A percentile compares a stretch with the other conserved stretches of the same genome.
phyloP scores from a whole-genome alignment of 2,797 vertebrate species.

The Sorex maritimensis region DNA sequence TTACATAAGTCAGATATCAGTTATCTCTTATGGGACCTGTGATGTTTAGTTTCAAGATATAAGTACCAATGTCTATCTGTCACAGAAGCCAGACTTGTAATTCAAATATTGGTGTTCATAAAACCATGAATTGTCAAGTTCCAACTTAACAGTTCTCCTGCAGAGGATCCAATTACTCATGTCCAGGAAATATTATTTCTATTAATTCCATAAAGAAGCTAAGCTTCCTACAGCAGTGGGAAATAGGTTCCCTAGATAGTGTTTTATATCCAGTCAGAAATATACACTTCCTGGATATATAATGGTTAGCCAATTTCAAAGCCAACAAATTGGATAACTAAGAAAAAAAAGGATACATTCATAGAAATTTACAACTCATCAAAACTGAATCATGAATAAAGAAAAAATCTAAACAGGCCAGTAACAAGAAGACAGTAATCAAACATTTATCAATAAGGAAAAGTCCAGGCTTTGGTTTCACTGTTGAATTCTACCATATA shows the following conservation, averaged over 20 bases:
- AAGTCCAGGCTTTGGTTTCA: not conserved
- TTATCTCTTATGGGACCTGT: not conserved
- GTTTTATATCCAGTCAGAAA: slow-evolving; percentile 44
- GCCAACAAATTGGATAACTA: not conserved
- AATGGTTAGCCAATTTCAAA: not conserved
- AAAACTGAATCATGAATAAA: not conserved
- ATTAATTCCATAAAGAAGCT: not conserved
- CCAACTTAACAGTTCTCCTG: not conserved
- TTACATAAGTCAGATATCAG: not conserved
- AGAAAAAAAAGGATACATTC: not conserved
- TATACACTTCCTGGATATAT: not conserved
- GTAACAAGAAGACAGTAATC: not conserved
- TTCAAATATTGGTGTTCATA: slow-evolving; percentile 11
- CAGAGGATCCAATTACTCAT: not conserved
- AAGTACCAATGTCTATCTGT: not conserved
- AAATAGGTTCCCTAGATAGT: not conserved
- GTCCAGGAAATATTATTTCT: not conserved
- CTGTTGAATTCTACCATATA: not conserved
- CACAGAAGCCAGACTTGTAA: slow-evolving; percentile 6
- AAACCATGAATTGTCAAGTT: slow-evolving; percentile 43
- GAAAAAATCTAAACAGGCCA: not conserved
- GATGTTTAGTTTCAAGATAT: slow-evolving; percentile 30
- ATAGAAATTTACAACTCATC: not conserved
- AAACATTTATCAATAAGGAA: not conserved
- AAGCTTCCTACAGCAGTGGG: slow-evolving; percentile 44